Evolutionary conservation across 2,888 invertebrate species (phyloP).

Genomic region (Rotaria macrura): DNA sequence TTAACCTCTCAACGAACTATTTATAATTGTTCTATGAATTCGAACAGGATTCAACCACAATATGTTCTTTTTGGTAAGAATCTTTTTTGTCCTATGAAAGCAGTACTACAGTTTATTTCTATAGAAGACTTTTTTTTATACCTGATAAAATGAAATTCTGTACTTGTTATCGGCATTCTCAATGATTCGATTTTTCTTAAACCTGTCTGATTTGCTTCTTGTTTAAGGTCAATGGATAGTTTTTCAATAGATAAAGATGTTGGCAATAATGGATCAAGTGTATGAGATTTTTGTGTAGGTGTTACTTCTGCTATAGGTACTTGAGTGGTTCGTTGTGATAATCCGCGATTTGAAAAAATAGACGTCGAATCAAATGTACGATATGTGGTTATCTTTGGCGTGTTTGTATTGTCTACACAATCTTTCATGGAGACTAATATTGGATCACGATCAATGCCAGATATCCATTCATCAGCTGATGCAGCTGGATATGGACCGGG

Average conservation of each 20-base stretch:
- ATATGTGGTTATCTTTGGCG: slow-evolving; percentile 33
- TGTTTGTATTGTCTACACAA: slow-evolving; percentile 16
- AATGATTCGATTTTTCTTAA: background rate
- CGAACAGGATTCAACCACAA: no score
- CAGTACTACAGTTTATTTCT: no score
- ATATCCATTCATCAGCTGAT: slow-evolving; percentile 71
- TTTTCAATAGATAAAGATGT: background rate
- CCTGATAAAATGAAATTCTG: background rate
- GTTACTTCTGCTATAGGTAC: background rate
- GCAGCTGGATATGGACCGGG: slow-evolving; percentile 69
- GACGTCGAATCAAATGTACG: background rate
- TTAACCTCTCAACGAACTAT: no score
- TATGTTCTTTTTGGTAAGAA: no score
- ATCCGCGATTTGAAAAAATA: background rate
- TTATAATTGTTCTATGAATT: no score
- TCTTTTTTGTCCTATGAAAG: no score
- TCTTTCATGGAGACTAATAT: slow-evolving; percentile 33
- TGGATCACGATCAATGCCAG: slow-evolving; percentile 30
- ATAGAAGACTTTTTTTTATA: no score
- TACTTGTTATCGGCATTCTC: background rate
- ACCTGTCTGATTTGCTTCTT: background rate
- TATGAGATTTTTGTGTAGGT: background rate
- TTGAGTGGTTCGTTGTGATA: background rate
- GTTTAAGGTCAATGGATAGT: background rate
- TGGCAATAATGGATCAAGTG: background rate